phyloP scores from a whole-genome alignment of 2,113 vertebrate genomes.

The Apus apus region DNA sequence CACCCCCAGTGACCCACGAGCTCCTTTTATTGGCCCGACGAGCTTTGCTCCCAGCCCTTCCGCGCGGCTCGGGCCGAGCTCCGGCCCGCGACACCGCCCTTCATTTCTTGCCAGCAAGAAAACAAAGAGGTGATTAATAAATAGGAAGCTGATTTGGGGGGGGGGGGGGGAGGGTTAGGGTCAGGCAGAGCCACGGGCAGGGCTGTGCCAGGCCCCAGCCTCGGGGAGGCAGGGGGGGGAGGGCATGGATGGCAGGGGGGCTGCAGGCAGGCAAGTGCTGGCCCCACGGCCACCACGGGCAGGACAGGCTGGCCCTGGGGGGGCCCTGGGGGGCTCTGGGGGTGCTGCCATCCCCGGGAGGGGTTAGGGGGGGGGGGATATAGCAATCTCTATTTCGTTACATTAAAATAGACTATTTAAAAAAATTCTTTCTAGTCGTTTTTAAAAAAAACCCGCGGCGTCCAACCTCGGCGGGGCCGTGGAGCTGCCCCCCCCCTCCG shows the following conservation, averaged over 20 bases:
- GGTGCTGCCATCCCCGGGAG: not conserved
- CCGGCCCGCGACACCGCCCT: not conserved
- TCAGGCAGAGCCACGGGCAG: not conserved
- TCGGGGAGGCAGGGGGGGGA: not conserved
- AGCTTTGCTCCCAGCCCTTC: constrained; percentile 6
- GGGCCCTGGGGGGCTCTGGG: not conserved
- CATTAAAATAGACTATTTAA: constrained; percentile 73
- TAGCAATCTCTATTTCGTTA: constrained; percentile 57
- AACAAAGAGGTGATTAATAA: constrained; percentile 70
- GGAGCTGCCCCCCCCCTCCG: not conserved
- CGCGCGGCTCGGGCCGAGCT: not conserved
- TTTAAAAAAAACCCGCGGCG: too few species aligned
- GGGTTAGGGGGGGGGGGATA: not conserved
- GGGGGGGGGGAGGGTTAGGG: not conserved
- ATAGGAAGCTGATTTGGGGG: constrained; percentile 33
- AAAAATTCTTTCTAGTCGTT: constrained; percentile 62
- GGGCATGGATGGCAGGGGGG: not conserved
- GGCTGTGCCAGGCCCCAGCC: not conserved
- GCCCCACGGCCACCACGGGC: not conserved
- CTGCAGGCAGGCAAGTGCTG: not conserved
- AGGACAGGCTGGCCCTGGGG: not conserved
- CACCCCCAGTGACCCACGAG: not conserved
- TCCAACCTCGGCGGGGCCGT: accelerated
- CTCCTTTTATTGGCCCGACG: constrained; percentile 49
- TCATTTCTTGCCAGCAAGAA: constrained; percentile 77